phyloP scores from a whole-genome alignment of 1,140 invertebrate genomes.

The Drosophila willistoni region DNA sequence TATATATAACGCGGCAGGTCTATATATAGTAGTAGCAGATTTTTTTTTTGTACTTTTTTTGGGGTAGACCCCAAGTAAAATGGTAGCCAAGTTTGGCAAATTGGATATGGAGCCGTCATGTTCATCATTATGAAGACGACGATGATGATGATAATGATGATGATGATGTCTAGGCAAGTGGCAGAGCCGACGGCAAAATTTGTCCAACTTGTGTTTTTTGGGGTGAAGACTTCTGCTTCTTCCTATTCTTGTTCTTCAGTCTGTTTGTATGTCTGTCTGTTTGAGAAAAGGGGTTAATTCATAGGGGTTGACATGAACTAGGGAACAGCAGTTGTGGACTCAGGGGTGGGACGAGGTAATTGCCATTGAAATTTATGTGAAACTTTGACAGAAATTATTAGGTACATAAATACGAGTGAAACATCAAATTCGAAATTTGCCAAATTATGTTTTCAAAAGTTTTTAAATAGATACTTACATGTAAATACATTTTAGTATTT shows the following conservation, averaged over 20 bases:
- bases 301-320: background rate
- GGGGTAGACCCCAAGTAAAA: slow-evolving; percentile 20
- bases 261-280: background rate
- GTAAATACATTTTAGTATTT: no score
- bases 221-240: slow-evolving; percentile 24
- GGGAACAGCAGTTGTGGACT: no score
- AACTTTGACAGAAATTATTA: slow-evolving; percentile 17
- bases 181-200: slow-evolving; percentile 21
- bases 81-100: slow-evolving; percentile 47
- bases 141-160: background rate
- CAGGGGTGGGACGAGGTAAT: slow-evolving; percentile 22
- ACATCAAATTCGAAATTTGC: background rate
- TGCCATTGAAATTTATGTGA: slow-evolving; percentile 39
- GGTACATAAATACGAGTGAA: slow-evolving; percentile 3
- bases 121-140: background rate
- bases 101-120: slow-evolving; percentile 5
- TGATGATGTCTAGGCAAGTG: slow-evolving; percentile 15
- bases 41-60: background rate
- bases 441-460: background rate
- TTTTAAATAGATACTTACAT: no score
- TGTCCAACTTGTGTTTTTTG: background rate
- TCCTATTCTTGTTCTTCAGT: slow-evolving; percentile 21
- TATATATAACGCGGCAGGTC: background rate
- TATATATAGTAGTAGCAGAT: background rate
- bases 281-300: slow-evolving; percentile 1